Percentiles rank a stretch among this genome's conserved stretches.
Conservation (phyloP, 2,888 invertebrate genomes). For the Drosophila imparisetae region DNA sequence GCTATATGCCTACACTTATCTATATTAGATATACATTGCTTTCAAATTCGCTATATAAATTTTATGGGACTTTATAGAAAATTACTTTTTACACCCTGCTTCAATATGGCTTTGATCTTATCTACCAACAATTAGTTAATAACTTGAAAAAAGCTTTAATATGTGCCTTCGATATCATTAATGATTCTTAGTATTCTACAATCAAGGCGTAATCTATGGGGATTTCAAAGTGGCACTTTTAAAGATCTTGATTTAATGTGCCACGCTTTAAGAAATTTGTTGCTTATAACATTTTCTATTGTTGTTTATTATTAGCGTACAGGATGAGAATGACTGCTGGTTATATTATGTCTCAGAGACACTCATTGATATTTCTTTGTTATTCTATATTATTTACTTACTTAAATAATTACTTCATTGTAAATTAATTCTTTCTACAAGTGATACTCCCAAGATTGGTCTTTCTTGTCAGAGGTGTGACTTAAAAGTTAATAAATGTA, state of each 20-base stretch:
- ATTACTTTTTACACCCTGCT: neutral
- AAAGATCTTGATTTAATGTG: neutral
- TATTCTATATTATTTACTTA: neutral
- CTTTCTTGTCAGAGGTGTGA: rapidly evolving
- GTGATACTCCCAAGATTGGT: neutral
- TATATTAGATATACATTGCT: neutral
- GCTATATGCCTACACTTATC: neutral
- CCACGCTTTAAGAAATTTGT: neutral
- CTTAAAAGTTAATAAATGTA: neutral
- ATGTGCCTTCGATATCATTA: neutral
- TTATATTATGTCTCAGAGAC: neutral
- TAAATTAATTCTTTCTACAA: neutral
- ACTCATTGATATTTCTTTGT: neutral
- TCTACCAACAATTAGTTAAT: neutral
- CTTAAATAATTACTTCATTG: neutral
- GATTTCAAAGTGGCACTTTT: neutral
- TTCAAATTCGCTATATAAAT: neutral
- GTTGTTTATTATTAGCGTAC: neutral
- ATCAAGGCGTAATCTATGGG: neutral
- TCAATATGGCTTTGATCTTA: neutral
- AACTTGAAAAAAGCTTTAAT: neutral
- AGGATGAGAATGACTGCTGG: neutral
- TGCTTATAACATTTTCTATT: neutral
- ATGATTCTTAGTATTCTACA: neutral
- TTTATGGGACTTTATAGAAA: neutral